Base-by-base conservation (phyloP, 1,140 invertebrate genomes). In the Chironomus tepperi region DNA sequence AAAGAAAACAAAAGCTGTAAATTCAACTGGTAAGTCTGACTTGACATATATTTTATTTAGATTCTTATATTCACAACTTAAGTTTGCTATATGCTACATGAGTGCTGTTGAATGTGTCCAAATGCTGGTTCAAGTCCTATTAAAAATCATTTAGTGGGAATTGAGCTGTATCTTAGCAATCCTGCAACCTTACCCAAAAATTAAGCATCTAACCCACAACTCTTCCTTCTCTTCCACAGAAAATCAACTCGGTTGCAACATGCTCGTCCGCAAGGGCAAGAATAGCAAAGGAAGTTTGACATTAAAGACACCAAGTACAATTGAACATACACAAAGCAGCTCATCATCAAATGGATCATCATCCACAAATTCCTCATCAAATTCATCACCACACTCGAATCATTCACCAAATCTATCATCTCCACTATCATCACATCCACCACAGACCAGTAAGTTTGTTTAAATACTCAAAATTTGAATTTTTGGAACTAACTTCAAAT, bases 1-100 rank as follows among this genome's bases (percentile, higher is more conserved):
- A 1, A 74, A 74, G 19, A 74, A 74, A 76, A 75, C 70, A 74
- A 70, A 18, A 77, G 24, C 43, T 43, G 74, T 79, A 7, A 70
- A 19, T 70, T 18, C 24, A 34, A 34, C n/a, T 70, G 65, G 65
- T 70, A 70, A 8, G 65, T 34, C 5, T 34, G 5, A 34, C 24
- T 34, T 34, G 24, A 34, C n/a, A n/a, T n/a, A n/a, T n/a, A n/a
- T n/a, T n/a, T n/a, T n/a, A n/a, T n/a, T n/a, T n/a, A n/a, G n/a
- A n/a, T n/a, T n/a, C n/a, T n/a, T n/a, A n/a, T n/a, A n/a, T n/a
- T n/a, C n/a, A n/a, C n/a, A n/a, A n/a, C n/a, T n/a, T n/a, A n/a
- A n/a, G n/a, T n/a, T n/a, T n/a, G n/a, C n/a, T n/a, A n/a, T n/a
- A n/a, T n/a, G n/a, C n/a, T n/a, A n/a, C n/a, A n/a, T n/a, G n/a